Conservation (phyloP, 2,888 invertebrate genomes). For the Girardia tigrina region DNA sequence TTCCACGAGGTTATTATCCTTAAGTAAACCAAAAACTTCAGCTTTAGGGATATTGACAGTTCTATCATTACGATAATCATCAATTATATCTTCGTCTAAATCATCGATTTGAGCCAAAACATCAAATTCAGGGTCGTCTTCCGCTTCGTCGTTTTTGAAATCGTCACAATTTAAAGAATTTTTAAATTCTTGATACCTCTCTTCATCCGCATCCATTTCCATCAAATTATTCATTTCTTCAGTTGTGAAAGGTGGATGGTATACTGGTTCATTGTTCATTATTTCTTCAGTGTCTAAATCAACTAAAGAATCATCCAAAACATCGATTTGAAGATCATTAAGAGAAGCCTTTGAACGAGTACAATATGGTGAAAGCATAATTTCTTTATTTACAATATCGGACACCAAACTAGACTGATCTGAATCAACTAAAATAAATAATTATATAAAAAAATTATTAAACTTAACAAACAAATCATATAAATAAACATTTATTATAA, state of each 20-base stretch:
- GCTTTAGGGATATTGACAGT: neutral
- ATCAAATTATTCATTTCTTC: neutral
- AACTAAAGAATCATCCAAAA: neutral
- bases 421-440: neutral
- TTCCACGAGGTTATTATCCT: neutral
- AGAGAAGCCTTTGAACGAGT: neutral
- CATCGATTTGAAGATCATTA: neutral
- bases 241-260: neutral
- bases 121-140: neutral
- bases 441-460: too few relatives aligned
- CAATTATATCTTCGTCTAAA: neutral
- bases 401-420: neutral
- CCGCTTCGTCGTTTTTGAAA: neutral
- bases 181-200: neutral
- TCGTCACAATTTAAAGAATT: neutral
- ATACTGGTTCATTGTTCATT: neutral
- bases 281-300: neutral
- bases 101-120: neutral
- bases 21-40: neutral
- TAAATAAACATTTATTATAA: too few relatives aligned
- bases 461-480: too few relatives aligned
- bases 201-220: neutral
- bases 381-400: neutral
- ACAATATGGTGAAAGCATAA: neutral
- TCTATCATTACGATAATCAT: neutral